These are phyloP conservation scores for Drosophila kurseongensis DNA, from an alignment of 1,140 invertebrate genomes.

Conservation along the genomic window DNA sequence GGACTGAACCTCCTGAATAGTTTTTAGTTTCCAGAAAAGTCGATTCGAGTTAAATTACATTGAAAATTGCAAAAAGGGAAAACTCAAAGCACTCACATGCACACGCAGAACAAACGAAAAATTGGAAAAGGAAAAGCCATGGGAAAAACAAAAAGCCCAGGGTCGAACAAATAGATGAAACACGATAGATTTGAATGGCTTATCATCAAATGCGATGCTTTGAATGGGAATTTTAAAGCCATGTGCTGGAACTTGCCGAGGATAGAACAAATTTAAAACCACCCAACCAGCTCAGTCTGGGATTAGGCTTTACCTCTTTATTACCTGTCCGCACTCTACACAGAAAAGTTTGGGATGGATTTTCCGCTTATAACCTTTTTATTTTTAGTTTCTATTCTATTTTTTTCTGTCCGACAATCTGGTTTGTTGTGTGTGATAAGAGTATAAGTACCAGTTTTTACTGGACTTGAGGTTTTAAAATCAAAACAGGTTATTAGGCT, in stretches of 20 bases:
- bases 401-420: no score
- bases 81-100: constrained; percentile 26
- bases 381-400: background rate
- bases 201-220: constrained; percentile 48
- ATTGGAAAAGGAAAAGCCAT: constrained; percentile 19
- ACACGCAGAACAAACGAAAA: constrained; percentile 49
- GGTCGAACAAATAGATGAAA: constrained; percentile 24
- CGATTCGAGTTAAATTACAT: constrained; percentile 74
- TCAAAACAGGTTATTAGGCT: no score
- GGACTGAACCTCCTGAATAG: constrained; percentile 32
- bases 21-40: constrained; percentile 63
- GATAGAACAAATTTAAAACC: constrained; percentile 17
- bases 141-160: constrained; percentile 8
- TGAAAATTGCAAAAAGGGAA: constrained; percentile 68
- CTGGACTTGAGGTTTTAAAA: no score
- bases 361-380: background rate
- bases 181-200: constrained; percentile 42
- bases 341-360: background rate
- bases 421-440: no score
- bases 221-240: constrained; percentile 43
- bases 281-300: constrained; percentile 22
- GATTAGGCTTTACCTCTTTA: constrained; percentile 42
- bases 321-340: constrained; percentile 26
- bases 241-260: constrained; percentile 13
- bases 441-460: no score